Percentiles rank a stretch among this genome's conserved stretches.
Evolutionary conservation across 2,113 vertebrate genomes (phyloP).

Genomic region (Psittacus erithacus): DNA sequence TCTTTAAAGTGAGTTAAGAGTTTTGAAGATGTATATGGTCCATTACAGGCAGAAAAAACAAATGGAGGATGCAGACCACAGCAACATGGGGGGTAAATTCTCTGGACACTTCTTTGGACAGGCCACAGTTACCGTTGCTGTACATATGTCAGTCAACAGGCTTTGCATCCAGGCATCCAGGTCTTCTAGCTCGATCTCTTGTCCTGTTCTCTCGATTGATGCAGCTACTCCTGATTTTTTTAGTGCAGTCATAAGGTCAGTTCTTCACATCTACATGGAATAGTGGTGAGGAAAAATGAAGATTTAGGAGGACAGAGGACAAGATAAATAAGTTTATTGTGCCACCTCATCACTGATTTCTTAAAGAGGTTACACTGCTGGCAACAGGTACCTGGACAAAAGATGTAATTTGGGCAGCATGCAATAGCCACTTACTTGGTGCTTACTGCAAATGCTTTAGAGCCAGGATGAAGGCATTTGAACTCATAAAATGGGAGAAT

Average conservation of each 20-base stretch:
- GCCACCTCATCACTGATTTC: neutral
- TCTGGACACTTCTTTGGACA: neutral
- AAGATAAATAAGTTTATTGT: neutral
- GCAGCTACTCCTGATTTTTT: neutral
- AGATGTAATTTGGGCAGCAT: neutral
- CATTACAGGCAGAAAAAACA: neutral
- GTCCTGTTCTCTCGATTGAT: neutral
- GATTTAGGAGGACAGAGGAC: neutral
- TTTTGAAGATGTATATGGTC: neutral
- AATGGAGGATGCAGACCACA: neutral
- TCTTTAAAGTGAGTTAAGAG: neutral
- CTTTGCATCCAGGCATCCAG: neutral
- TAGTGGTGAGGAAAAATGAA: neutral
- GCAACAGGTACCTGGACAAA: neutral
- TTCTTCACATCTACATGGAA: neutral
- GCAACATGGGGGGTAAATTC: neutral
- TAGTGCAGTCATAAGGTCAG: rapidly evolving
- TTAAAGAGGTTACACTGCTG: neutral
- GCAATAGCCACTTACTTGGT: neutral
- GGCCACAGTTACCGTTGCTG: neutral
- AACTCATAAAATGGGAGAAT: neutral
- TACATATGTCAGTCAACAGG: neutral
- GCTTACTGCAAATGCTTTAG: neutral
- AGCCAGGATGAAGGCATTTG: neutral
- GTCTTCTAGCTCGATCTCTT: neutral